Conservation (phyloP, 2,888 invertebrate species). For the Acleris cristana region DNA sequence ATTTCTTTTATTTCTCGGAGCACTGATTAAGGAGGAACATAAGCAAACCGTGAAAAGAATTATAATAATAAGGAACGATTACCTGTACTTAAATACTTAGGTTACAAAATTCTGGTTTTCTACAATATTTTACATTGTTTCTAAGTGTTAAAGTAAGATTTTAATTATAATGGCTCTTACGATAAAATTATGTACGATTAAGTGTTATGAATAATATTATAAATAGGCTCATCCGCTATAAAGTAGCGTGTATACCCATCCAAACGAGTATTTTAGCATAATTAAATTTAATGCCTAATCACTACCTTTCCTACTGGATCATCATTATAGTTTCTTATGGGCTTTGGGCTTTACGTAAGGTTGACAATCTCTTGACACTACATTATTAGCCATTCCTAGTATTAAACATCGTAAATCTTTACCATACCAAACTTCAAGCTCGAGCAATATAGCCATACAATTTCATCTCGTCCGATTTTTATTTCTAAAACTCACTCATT, state of each 20-base stretch:
- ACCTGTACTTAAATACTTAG: too few species aligned
- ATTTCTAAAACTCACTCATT: too few species aligned
- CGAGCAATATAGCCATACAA: too few species aligned
- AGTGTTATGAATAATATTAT: conserved; percentile 32
- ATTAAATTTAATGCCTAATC: conserved; percentile 28
- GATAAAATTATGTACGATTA: conserved; percentile 14
- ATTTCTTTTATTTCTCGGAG: too few species aligned
- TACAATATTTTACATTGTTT: conserved; percentile 6
- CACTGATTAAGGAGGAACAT: too few species aligned
- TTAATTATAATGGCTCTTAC: conserved; percentile 20
- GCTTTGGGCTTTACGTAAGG: background rate
- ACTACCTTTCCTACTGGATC: background rate
- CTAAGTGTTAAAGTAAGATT: conserved; percentile 11
- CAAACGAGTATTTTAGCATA: conserved; percentile 36
- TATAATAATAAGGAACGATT: too few species aligned
- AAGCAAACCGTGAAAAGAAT: too few species aligned
- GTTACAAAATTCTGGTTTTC: too few species aligned
- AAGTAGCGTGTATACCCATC: conserved; percentile 10
- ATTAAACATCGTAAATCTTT: too few species aligned
- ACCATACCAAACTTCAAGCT: too few species aligned
- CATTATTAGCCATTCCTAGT: too few species aligned
- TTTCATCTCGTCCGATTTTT: too few species aligned
- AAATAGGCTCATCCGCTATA: conserved; percentile 24
- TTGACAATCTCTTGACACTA: background rate
- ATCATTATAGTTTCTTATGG: background rate